Percentiles rank a stretch among this genome's conserved stretches.
Conservation (phyloP, 64 coral and sea anemone species). For the Cladopsammia gracilis region DNA sequence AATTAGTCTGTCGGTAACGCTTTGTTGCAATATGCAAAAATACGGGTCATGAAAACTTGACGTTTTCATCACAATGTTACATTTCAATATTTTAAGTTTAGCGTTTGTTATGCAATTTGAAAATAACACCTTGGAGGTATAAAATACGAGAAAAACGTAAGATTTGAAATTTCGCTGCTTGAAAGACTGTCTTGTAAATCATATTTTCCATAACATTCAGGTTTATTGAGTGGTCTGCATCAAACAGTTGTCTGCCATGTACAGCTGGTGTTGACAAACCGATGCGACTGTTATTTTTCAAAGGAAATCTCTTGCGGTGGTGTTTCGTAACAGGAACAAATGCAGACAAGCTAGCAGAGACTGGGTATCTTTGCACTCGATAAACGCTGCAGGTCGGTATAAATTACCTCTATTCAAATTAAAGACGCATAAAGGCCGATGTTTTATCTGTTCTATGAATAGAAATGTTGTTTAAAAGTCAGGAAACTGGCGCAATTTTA, state of each 20-base stretch:
- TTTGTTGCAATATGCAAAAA: too few species aligned
- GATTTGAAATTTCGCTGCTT: too few species aligned
- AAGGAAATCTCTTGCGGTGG: slow-evolving; percentile 24
- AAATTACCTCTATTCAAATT: background rate
- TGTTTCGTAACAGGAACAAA: background rate
- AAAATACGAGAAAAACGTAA: too few species aligned
- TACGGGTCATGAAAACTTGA: too few species aligned
- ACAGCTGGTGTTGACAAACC: slow-evolving; percentile 2
- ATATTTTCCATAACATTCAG: slow-evolving; percentile 16
- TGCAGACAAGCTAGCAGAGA: background rate
- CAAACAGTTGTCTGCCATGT: background rate
- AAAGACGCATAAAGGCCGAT: background rate
- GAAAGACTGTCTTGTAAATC: background rate
- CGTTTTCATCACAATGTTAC: too few species aligned
- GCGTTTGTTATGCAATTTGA: too few species aligned
- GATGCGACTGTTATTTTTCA: background rate
- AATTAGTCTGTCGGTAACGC: too few species aligned
- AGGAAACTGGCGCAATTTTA: background rate
- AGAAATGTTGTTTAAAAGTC: background rate
- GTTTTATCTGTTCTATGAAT: background rate
- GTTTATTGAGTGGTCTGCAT: background rate
- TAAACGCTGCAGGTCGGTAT: background rate
- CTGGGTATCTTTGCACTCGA: background rate
- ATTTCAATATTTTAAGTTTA: too few species aligned
- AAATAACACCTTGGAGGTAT: too few species aligned